A percentile compares a stretch with the other conserved stretches of the same genome.
Conservation (phyloP, 2,888 invertebrate genomes). For the Drosophila pegasa region DNA sequence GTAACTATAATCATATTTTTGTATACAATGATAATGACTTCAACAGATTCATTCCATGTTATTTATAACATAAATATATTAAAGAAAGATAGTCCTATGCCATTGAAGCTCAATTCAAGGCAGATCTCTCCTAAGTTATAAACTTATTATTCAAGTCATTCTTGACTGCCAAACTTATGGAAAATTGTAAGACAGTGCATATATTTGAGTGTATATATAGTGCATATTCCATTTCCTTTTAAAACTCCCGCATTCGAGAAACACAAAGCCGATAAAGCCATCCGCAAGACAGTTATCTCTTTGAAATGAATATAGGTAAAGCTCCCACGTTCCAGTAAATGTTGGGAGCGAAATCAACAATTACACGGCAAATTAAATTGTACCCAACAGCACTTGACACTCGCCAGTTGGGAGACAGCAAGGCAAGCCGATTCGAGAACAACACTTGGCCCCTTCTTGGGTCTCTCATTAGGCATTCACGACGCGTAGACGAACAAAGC, state of each 20-base stretch:
- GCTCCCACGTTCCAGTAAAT: constrained; percentile 78
- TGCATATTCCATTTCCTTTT: constrained; percentile 6
- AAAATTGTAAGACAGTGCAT: neutral
- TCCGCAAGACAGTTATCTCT: constrained; percentile 41
- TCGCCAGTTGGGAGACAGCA: constrained; percentile 1
- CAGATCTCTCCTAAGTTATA: too few species aligned
- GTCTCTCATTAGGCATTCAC: constrained; percentile 70
- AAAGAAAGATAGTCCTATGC: too few species aligned
- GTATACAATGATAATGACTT: too few species aligned
- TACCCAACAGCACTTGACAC: constrained; percentile 51
- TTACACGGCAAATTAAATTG: constrained; percentile 64
- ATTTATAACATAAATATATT: too few species aligned
- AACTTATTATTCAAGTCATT: too few species aligned
- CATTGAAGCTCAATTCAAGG: neutral
- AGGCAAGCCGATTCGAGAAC: constrained; percentile 38
- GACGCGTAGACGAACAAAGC: constrained; percentile 62
- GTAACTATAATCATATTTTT: too few species aligned
- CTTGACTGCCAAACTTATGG: neutral
- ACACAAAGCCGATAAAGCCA: constrained; percentile 39
- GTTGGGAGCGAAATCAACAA: constrained; percentile 63
- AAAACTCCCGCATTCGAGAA: constrained; percentile 19
- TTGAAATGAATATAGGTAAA: constrained; percentile 40
- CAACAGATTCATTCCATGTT: too few species aligned
- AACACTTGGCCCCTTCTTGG: constrained; percentile 22
- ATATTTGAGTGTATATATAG: neutral